Evolutionary conservation across 2,113 vertebrate genomes (phyloP), one percentile per base, ranked within the genome.

Genomic region (Tricholaema leucomelas): DNA sequence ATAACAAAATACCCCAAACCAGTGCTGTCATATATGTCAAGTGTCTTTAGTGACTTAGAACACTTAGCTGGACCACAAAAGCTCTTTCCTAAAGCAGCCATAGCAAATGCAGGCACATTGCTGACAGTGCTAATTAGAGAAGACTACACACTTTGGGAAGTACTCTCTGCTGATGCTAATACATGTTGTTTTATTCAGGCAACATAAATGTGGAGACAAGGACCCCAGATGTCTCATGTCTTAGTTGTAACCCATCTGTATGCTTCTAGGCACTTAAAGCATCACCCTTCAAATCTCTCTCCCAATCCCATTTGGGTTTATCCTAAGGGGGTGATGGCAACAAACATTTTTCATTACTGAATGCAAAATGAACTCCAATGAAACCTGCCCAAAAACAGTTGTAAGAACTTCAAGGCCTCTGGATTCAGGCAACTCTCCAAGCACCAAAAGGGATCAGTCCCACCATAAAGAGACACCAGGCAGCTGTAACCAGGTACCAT

Each of bases 31-130:
- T 15, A 73, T 66, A 9, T 16, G 67, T 85, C 87, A 83, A 93
- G 85, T 88, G 69, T n/a, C 50, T 93, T 88, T 87, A 52, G 69
- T 72, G 63, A 77, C 60, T 91, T 35, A 60, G 30, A 91, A 52
- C 40, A 74, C 40, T 90, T 65, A 76, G 46, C 44, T 75, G 71
- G 69, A 86, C 76, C 46, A 48, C 78, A 66, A 94, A 72, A 69
- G 56, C 76, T 79, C 59, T 88, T 94, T 86, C 60, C 52, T 76
- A 84, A 92, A 89, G 73, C 72, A 88, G 36, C 54, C 72, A 4
- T 55, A 60, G 50, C 52, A 93, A 86, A 86, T 65, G 56, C 48
- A 85, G n/a, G 38, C 60, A 90, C 77, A 91, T 76, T 79, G 65
- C 50, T 65, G 42, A 69, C 24, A 86, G 28, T 40, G 86, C 36